phyloP scores from a whole-genome alignment of 2,888 invertebrate genomes.

The Thyatira batis region DNA sequence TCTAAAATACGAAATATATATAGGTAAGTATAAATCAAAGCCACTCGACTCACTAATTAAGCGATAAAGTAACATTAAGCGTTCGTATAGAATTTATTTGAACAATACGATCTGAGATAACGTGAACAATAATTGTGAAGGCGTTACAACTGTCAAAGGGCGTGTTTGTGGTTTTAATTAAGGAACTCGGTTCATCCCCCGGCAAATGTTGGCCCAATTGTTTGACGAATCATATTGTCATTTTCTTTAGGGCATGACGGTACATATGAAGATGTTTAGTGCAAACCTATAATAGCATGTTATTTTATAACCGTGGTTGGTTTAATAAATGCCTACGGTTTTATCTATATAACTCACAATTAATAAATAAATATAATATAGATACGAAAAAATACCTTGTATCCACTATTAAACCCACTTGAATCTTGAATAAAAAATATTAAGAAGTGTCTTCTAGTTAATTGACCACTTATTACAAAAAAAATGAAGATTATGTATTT shows the following conservation, averaged over 20 bases:
- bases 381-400: too few relatives aligned
- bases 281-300: not conserved
- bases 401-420: too few relatives aligned
- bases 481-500: too few relatives aligned
- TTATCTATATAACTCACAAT: too few relatives aligned
- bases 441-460: too few relatives aligned
- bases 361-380: not conserved
- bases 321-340: too few relatives aligned
- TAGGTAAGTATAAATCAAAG: too few relatives aligned
- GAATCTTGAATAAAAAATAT: too few relatives aligned
- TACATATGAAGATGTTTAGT: not conserved
- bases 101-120: constrained; percentile 53
- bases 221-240: constrained; percentile 27
- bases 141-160: constrained; percentile 63
- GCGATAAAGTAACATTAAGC: not conserved
- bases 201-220: constrained; percentile 25
- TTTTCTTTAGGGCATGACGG: not conserved
- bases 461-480: too few relatives aligned
- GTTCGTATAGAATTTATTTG: constrained; percentile 13
- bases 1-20: too few relatives aligned
- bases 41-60: not conserved
- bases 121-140: constrained; percentile 56
- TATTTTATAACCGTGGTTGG: too few relatives aligned
- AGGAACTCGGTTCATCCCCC: constrained; percentile 54
- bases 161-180: constrained; percentile 63